phyloP scores from a whole-genome alignment of 2,797 vertebrate genomes.

The Smutsia temminckii region DNA sequence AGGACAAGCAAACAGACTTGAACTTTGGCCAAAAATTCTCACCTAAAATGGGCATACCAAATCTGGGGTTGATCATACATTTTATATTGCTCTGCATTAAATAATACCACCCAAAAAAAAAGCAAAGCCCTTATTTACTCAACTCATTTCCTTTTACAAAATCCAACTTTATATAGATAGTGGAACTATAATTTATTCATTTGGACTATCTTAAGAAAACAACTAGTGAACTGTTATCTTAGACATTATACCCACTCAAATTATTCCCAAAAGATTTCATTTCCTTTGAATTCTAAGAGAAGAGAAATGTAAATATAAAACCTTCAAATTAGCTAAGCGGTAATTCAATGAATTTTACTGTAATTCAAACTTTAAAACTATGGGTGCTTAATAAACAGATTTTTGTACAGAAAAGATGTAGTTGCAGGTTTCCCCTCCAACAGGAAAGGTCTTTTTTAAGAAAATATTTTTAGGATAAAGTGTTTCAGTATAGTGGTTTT shows the following conservation, averaged over 20 bases:
- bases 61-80: neutral
- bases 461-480: neutral
- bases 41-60: neutral
- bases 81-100: neutral
- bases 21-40: neutral
- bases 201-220: neutral
- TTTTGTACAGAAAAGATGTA: neutral
- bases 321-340: neutral
- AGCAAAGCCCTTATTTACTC: neutral
- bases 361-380: neutral
- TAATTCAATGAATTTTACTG: neutral
- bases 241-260: neutral
- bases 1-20: neutral
- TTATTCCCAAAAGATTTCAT: neutral
- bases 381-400: neutral
- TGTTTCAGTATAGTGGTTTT: neutral
- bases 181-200: neutral
- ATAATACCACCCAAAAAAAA: neutral
- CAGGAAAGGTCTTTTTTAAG: conserved; percentile 19
- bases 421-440: neutral
- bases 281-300: neutral
- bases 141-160: neutral
- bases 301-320: neutral
- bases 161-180: neutral
- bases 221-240: neutral